phyloP scores from a whole-genome alignment of 92 coral and sea anemone genomes.

The Siderastrea siderea region DNA sequence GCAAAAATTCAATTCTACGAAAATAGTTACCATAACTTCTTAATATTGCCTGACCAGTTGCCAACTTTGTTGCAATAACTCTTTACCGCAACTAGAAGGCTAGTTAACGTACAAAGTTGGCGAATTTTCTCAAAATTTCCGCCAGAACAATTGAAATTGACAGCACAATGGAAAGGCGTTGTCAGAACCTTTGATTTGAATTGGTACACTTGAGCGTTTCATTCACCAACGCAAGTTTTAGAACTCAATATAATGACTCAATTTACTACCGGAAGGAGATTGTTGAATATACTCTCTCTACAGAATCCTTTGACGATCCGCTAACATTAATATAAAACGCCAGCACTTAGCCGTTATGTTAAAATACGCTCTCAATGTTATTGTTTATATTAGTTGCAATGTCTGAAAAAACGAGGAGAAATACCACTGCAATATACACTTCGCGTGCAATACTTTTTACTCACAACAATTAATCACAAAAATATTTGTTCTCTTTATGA shows the following conservation, averaged over 20 bases:
- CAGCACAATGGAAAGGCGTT: neutral
- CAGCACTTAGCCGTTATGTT: neutral
- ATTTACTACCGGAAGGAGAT: neutral
- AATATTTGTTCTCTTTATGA: slow-evolving; percentile 2
- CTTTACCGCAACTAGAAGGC: neutral
- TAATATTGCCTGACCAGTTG: neutral
- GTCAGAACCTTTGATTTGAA: neutral
- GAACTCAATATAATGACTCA: neutral
- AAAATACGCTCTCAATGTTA: slow-evolving; percentile 7
- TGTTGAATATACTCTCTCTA: neutral
- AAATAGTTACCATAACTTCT: neutral
- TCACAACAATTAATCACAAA: slow-evolving; percentile 8
- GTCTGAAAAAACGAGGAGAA: neutral
- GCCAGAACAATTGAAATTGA: neutral
- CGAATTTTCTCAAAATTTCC: neutral
- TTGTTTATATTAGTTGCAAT: neutral
- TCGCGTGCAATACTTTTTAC: slow-evolving; percentile 1
- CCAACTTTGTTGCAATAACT: neutral
- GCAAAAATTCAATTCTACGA: neutral
- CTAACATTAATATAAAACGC: neutral
- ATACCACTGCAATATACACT: neutral
- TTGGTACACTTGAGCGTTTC: neutral
- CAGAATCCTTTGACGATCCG: neutral
- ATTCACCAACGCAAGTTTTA: too few relatives aligned
- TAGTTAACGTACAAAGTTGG: neutral